Base-by-base conservation (phyloP, 2,113 vertebrate genomes). In the Oophaga pumilio region DNA sequence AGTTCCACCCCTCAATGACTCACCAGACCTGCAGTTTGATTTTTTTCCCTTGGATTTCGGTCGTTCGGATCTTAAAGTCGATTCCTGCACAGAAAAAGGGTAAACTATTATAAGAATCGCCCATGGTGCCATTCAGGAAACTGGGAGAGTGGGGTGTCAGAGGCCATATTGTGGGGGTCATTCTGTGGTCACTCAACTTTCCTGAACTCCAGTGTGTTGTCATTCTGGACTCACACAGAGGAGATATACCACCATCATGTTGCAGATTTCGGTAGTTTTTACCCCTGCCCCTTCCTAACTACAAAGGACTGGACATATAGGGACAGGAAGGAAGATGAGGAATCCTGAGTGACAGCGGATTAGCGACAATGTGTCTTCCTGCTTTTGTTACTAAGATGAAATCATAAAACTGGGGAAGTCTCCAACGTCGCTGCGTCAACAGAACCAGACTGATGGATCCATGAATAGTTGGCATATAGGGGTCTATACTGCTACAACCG, bases 11-110 rank as follows among this genome's bases (percentile, higher is more conserved):
- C 15, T 6, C 24, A 28, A 7, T 52, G 12, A 83, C 96, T 95
- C 91, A 98, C 97, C 97, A 99, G 85, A 98, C 96, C 91, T 98
- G 97, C 33, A 99, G 94, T 88, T 99, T 99, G 89, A 99, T 97
- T 92, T 97, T 97, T 92, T 97, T 98, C 11, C 97, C 97, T 2
- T 97, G 97, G 15, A 99, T 94, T 0, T 97, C 97, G 87, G 98
- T 94, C 0, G 97, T 98, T 85, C 97, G 97, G 77, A 99, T 97
- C 93, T 98, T 99, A 91, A 99, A 98, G 90, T 98, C 97, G 0
- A 97, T 98, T 73, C 97, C 97, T 98, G 88, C 79, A 76, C n/a
- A 79, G 6, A 79, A 57, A 20, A 18, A 78, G 2, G 56, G 0
- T 14, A n/a, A 77, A 62, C 24, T 3, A 17, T 17, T 33, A 6